Conservation (phyloP, 2,888 invertebrate species). For the Apeira syringaria region DNA sequence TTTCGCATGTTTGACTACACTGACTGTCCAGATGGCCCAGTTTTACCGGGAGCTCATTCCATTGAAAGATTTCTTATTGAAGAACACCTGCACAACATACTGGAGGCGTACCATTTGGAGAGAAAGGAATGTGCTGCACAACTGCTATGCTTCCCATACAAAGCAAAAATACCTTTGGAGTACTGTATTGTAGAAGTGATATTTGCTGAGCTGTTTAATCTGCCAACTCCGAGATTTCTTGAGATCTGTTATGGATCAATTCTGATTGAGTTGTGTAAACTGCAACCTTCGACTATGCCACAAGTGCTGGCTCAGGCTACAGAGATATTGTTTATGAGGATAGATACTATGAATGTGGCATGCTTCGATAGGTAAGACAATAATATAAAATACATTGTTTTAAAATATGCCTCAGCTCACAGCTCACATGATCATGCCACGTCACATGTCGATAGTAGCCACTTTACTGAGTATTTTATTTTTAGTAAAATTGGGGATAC, state of each 20-base stretch:
- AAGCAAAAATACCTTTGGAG: conserved; percentile 97
- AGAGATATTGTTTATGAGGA: conserved; percentile 97
- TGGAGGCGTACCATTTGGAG: conserved; percentile 93
- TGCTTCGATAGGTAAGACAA: conserved; percentile 92
- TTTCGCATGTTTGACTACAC: conserved; percentile 99
- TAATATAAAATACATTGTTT: no score
- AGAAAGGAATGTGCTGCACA: conserved; percentile 98
- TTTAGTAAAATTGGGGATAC: no score
- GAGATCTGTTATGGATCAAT: conserved; percentile 98
- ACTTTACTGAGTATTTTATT: no score
- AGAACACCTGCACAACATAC: conserved; percentile 97
- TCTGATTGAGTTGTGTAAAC: conserved; percentile 97
- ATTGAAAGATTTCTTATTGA: conserved; percentile 99
- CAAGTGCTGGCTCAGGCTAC: conserved; percentile 99
- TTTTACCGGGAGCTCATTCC: conserved; percentile 97
- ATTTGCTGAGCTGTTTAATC: conserved; percentile 96
- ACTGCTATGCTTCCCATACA: conserved; percentile 95
- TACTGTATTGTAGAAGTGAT: conserved; percentile 99
- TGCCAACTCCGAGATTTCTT: conserved; percentile 94
- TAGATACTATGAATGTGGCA: conserved; percentile 98
- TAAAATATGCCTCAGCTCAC: no score
- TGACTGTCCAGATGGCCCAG: conserved; percentile 97
- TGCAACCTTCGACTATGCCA: conserved; percentile 98
- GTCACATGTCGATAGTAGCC: no score
- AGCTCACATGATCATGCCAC: no score